Evolutionary conservation across 2,113 vertebrate genomes (phyloP).

Genomic region (Psittacara wagleri): DNA sequence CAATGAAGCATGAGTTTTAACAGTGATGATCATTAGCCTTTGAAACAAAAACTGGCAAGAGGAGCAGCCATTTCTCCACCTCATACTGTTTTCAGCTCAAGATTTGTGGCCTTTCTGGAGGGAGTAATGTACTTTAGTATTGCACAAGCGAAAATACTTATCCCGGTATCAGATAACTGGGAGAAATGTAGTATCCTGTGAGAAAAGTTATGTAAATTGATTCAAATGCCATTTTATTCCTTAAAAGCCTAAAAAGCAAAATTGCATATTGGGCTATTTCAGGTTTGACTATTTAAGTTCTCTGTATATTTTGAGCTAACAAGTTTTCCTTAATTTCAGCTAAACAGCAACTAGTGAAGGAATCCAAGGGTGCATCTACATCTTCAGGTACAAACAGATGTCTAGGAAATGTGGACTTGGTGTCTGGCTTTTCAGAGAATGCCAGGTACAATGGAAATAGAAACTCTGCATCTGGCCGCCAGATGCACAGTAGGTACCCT

Average conservation of each 20-base stretch:
- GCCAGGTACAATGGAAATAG: not conserved
- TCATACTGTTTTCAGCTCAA: not conserved
- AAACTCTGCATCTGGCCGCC: not conserved
- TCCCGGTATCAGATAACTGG: not conserved
- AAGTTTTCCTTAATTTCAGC: not conserved
- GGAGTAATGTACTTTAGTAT: not conserved
- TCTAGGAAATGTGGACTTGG: not conserved
- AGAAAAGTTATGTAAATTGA: not conserved
- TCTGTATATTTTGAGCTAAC: not conserved
- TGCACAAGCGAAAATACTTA: not conserved
- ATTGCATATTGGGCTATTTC: not conserved
- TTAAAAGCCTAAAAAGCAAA: not conserved
- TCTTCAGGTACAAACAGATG: not conserved
- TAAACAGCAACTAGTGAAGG: not conserved
- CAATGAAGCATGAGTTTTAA: not conserved
- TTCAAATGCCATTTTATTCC: not conserved
- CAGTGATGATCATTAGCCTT: not conserved
- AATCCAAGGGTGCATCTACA: not conserved
- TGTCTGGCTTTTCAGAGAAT: not conserved
- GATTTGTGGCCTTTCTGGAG: not conserved
- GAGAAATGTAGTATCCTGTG: not conserved
- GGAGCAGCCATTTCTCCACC: not conserved
- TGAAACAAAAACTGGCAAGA: not conserved
- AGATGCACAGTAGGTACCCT: not conserved
- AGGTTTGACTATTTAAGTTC: not conserved